A percentile compares a stretch with the other conserved stretches of the same genome.
phyloP scores from a whole-genome alignment of 2,113 vertebrate species.

The Lagenorhynchus albirostris region DNA sequence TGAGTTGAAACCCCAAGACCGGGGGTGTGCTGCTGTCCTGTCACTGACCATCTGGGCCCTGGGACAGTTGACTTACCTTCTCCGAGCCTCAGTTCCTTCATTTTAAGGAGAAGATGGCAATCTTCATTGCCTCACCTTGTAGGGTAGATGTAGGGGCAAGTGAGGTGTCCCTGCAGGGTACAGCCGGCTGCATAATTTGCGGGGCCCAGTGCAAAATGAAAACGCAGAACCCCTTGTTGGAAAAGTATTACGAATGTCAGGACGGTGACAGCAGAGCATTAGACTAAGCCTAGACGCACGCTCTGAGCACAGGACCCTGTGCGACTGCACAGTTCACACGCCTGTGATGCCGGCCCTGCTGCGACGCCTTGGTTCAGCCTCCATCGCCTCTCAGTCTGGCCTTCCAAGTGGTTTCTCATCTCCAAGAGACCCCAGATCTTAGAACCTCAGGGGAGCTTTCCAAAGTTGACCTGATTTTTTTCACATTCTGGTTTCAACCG shows the following conservation, averaged over 20 bases:
- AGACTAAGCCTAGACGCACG: fast-evolving
- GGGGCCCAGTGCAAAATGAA: not conserved
- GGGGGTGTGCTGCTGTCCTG: not conserved
- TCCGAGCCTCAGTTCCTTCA: not conserved
- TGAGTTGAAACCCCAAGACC: not conserved
- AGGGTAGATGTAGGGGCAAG: not conserved
- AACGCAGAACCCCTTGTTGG: not conserved
- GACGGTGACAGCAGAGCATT: not conserved
- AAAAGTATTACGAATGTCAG: not conserved
- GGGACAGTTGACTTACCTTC: not conserved
- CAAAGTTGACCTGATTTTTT: not conserved
- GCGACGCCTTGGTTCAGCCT: no score
- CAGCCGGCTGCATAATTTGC: not conserved
- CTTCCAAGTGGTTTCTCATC: not conserved
- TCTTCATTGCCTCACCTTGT: not conserved
- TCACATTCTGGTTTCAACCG: not conserved
- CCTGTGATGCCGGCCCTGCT: no score
- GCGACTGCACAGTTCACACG: fast-evolving
- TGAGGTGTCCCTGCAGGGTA: not conserved
- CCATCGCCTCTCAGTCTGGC: not conserved
- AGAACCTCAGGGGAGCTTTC: not conserved
- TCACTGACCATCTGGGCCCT: not conserved
- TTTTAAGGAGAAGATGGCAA: not conserved
- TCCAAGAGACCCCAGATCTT: not conserved
- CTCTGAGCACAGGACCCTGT: not conserved